Evolutionary conservation across 2,888 invertebrate genomes (phyloP).

Genomic region (Dioctria rufipes): DNA sequence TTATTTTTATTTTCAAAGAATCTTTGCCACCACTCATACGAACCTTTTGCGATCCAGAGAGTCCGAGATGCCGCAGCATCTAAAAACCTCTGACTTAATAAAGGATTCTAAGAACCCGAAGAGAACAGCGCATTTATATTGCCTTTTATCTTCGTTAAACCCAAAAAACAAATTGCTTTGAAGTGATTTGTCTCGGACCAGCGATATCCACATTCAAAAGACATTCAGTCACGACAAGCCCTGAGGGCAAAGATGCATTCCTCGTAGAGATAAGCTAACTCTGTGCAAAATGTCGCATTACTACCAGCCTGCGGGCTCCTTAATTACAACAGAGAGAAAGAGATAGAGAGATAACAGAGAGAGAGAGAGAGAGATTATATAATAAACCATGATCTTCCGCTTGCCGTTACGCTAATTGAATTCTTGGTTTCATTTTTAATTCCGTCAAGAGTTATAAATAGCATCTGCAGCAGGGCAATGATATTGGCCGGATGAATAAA

Average conservation of each 20-base stretch:
- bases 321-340: background rate
- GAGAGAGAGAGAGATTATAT: no score
- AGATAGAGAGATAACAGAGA: background rate
- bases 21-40: background rate
- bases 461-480: conserved; percentile 22
- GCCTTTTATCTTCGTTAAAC: background rate
- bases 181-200: background rate
- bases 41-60: background rate
- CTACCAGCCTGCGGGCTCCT: background rate
- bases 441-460: conserved; percentile 15
- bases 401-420: conserved; percentile 36
- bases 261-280: no score
- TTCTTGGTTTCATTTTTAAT: conserved; percentile 9
- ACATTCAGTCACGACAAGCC: no score
- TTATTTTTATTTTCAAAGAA: background rate
- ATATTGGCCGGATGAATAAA: conserved; percentile 19
- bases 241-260: no score
- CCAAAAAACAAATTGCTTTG: background rate
- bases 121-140: background rate
- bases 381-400: background rate
- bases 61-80: background rate
- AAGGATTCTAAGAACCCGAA: background rate
- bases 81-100: conserved; percentile 3
- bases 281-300: background rate
- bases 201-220: background rate